Base-by-base conservation (phyloP, 2,888 invertebrate species). In the Drosophila histrio region DNA sequence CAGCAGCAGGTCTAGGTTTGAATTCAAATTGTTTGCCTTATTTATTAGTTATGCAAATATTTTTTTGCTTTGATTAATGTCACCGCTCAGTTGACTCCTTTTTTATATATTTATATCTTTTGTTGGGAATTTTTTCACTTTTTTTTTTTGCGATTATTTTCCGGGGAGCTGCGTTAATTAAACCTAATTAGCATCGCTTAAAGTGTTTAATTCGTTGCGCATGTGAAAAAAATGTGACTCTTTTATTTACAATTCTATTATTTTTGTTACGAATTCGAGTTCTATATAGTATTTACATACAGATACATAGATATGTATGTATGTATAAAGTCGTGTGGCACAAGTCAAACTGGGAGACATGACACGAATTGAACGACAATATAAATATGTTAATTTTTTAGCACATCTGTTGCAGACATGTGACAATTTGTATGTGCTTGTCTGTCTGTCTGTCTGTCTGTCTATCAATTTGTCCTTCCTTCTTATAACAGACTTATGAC, bases 101-200 rank as follows among this genome's bases (percentile, higher is more conserved):
- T 11, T 19, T 19, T 43, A 15, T 38, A 15, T 22, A 19, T 41
- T 54, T 52, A 17, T 43, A 17, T 38, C 17, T 8, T n/a, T 22
- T 30, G 13, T 26, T 28, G 15, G 9, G 15, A 19, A 19, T 36
- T 32, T 43, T 30, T 28, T 49, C 24, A 26, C 21, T n/a, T 9
- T 7, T n/a, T 9, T 24, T 44, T 58, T 44, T 46, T 36, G 43
- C 13, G 8, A 57, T 57, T 62, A 66, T 72, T 72, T 72, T 62
- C 72, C 67, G 61, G 72, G 57, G 46, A 52, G 22, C 28, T 67
- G 44, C 68, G 72, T 72, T 72, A 72, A 72, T 72, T 72, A 30
- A 32, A 17, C 15, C 47, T 53, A 73, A 73, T 73, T 73, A 73
- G 50, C 72, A 63, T 21, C n/a, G 62, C 38, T 54, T 73, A 41